These are phyloP conservation scores for Parnassius smintheus DNA, from an alignment of 2,888 invertebrate genomes.

Conservation along the genomic window DNA sequence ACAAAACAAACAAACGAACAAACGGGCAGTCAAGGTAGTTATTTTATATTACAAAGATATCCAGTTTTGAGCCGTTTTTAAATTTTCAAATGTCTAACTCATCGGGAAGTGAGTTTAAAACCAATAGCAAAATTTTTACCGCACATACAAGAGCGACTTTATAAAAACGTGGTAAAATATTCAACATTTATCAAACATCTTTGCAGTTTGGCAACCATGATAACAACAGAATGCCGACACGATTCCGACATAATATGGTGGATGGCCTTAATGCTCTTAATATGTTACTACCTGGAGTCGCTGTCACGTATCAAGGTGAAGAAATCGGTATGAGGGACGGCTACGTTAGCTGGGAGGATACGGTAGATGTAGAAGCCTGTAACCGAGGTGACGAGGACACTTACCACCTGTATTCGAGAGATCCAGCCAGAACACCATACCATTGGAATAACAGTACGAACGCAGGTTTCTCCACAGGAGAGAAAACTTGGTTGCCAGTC, in stretches of 20 bases:
- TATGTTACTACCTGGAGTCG: conserved; percentile 87
- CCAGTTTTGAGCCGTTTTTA: no score
- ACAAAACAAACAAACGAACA: no score
- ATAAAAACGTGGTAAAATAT: neutral
- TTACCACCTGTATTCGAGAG: conserved; percentile 77
- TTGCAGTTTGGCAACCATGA: conserved; percentile 86
- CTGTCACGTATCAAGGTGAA: conserved; percentile 91
- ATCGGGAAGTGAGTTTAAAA: no score
- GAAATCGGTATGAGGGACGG: conserved; percentile 88
- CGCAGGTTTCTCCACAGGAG: conserved; percentile 82
- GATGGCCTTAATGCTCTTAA: conserved; percentile 86
- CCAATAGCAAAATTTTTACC: no score
- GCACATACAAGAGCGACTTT: no score
- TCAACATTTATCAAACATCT: conserved; percentile 12
- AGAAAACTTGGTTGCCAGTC: conserved; percentile 85
- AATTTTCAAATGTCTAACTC: no score
- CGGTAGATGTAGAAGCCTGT: conserved; percentile 79
- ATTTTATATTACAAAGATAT: no score
- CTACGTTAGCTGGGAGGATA: conserved; percentile 79
- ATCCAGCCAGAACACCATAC: conserved; percentile 84
- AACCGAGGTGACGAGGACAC: conserved; percentile 76
- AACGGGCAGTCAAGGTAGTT: no score
- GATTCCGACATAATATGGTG: conserved; percentile 83
- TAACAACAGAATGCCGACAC: conserved; percentile 81
- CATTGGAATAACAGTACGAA: conserved; percentile 82